Base-by-base conservation (phyloP, 2,797 vertebrate species). In the Varecia variegata region DNA sequence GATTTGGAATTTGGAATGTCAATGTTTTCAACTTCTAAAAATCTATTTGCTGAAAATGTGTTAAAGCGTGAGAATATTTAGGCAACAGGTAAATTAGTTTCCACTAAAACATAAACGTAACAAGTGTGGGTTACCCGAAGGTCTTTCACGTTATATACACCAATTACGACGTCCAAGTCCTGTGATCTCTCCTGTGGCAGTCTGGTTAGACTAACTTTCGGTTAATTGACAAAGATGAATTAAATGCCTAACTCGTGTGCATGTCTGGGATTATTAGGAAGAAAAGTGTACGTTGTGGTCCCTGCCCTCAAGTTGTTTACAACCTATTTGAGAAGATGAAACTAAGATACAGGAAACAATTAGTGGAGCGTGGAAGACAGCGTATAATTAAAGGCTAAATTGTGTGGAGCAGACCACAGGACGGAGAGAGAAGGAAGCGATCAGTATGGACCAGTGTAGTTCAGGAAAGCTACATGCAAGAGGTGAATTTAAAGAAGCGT, bases 341-440 rank as follows among this genome's bases (percentile, higher is more conserved):
- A 93, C 83, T 80, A 27, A 88, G 92, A 90, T 86, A 93, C 50
- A 77, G 90, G 89, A 97, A 91, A 67, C 80, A 96, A 76, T 93
- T 81, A 91, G 79, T 40, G 60, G 65, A 93, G 65, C 40, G 13
- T 77, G 79, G 70, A 84, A 93, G 94, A 90, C 20, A 87, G 68
- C 23, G 14, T 74, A 11, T 88, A 93, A 95, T 96, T 77, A 95
- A 82, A 95, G 77, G 58, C 71, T 96, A 82, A 97, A 87, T 58
- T 88, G 40, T 92, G 90, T 96, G 68, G 90, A 94, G 84, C 65
- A 91, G 73, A 95, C n/a, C 73, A 85, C 50, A 89, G 93, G 70
- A 68, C 43, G 25, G 2, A 56, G 80, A 90, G 45, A 90, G 47
- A 47, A 91, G 54, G 47, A 52, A 68, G 32, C 0, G 30, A 81